phyloP scores from a whole-genome alignment of 2,888 invertebrate genomes.

The Melangyna quadrimaculata region DNA sequence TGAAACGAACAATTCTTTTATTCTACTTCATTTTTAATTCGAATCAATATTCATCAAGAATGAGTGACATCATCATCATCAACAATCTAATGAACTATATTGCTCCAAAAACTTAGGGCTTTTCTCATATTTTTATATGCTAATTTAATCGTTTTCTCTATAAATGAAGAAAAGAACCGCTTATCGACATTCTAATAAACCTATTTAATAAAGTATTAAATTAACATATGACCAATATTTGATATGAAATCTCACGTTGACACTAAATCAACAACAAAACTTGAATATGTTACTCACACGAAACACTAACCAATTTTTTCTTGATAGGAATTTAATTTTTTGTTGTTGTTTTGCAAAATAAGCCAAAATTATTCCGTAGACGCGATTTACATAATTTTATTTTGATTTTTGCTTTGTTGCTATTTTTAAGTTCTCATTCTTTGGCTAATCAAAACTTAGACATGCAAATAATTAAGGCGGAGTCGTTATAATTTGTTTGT shows the following conservation, averaged over 20 bases:
- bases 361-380: slow-evolving; percentile 18
- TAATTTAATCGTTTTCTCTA: slow-evolving; percentile 32
- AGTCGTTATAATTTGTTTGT: background rate
- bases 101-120: background rate
- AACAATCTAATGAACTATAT: background rate
- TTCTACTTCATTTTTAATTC: background rate
- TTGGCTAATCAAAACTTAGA: slow-evolving; percentile 51
- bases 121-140: slow-evolving; percentile 27
- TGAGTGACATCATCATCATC: background rate
- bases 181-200: slow-evolving; percentile 59
- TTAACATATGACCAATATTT: slow-evolving; percentile 70
- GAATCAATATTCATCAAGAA: background rate
- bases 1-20: background rate
- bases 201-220: slow-evolving; percentile 21
- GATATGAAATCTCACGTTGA: slow-evolving; percentile 48
- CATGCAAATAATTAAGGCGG: slow-evolving; percentile 63
- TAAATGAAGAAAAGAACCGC: slow-evolving; percentile 22
- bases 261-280: background rate
- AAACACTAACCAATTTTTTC: slow-evolving; percentile 14
- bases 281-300: background rate
- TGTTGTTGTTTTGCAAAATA: background rate
- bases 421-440: slow-evolving; percentile 13
- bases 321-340: background rate
- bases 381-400: slow-evolving; percentile 16
- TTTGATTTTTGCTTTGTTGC: background rate